Evolutionary conservation across 2,113 vertebrate genomes (phyloP).

Genomic region (Oryzias celebensis): DNA sequence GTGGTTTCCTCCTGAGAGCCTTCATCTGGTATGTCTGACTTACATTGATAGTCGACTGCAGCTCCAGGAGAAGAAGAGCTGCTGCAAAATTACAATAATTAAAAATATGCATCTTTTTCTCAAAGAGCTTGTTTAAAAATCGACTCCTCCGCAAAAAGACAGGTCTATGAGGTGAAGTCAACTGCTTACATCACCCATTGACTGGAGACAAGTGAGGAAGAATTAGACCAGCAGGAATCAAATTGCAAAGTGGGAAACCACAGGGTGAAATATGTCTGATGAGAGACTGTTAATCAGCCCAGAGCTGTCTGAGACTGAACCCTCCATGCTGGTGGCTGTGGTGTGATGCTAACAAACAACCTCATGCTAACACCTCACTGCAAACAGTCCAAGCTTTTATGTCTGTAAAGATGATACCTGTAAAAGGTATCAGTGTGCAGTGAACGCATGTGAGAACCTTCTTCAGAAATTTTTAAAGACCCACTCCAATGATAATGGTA

Average conservation of each 20-base stretch:
- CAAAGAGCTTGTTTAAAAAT: neutral
- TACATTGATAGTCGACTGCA: slow-evolving; percentile 47
- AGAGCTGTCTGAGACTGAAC: slow-evolving; percentile 52
- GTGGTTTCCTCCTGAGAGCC: slow-evolving; percentile 44
- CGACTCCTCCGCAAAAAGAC: no score
- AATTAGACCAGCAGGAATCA: slow-evolving; percentile 50
- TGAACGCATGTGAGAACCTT: no score
- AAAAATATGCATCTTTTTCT: no score
- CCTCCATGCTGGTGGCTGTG: slow-evolving; percentile 15
- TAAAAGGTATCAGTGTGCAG: no score
- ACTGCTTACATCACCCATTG: slow-evolving; percentile 22
- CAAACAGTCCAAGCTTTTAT: slow-evolving; percentile 13
- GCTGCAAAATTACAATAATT: no score
- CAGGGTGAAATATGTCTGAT: slow-evolving; percentile 38
- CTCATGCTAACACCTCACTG: slow-evolving; percentile 10
- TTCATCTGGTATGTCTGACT: slow-evolving; percentile 40
- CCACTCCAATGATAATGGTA: no score
- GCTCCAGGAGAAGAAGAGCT: slow-evolving; percentile 1
- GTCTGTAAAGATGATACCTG: slow-evolving; percentile 5
- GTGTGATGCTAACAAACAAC: slow-evolving; percentile 58
- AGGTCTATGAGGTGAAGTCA: slow-evolving; percentile 18
- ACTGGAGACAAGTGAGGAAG: slow-evolving; percentile 15
- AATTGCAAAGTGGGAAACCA: slow-evolving; percentile 47
- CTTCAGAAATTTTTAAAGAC: no score
- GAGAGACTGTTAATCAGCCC: slow-evolving; percentile 53